Evolutionary conservation across 2,888 invertebrate species (phyloP), one percentile per base, ranked within the genome.

Genomic region (Cheilosia variabilis): DNA sequence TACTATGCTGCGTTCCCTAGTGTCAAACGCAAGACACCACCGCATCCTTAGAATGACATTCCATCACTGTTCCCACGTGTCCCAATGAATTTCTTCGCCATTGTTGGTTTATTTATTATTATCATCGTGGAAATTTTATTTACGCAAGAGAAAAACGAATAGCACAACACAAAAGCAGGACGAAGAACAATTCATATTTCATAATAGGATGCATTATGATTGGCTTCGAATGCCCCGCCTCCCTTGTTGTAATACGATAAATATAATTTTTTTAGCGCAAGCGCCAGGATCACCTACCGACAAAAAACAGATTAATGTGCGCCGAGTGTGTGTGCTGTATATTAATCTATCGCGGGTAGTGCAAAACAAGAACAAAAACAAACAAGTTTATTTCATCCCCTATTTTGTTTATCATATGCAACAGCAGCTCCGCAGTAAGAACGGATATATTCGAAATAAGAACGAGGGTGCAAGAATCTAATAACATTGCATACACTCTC

Each of bases 251-350:
- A 92, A 91, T 91, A 91, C 91, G 92, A 91, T 91, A 91, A 91
- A 91, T 90, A 90, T 91, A 91, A 91, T 91, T 91, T 71, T 37
- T 86, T 90, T 89, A 90, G 92, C 92, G 92, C 92, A 92, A 90
- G 92, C 92, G 92, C 90, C 53, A 68, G 41, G 34, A 52, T 34
- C 79, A 47, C 43, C 50, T 57, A 53, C 58, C 41, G 37, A 58
- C 52, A 52, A 55, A 63, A 71, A 73, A 45, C 63, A 62, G 24
- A 79, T 69, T 79, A 78, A 82, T 82, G 60, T 65, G 55, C 55
- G 52, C 87, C 63, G 58, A 77, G 60, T 81, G 77, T 77, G 77
- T 82, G 72, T 62, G 50, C 17, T 78, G 58, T 72, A 53, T 63
- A 82, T 81, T 87, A 87, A 82, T 87, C 58, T 77, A 60, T 73